Evolutionary conservation across 2,797 vertebrate genomes (phyloP), one percentile per base, ranked within the genome.

Genomic region (Platalea minor): DNA sequence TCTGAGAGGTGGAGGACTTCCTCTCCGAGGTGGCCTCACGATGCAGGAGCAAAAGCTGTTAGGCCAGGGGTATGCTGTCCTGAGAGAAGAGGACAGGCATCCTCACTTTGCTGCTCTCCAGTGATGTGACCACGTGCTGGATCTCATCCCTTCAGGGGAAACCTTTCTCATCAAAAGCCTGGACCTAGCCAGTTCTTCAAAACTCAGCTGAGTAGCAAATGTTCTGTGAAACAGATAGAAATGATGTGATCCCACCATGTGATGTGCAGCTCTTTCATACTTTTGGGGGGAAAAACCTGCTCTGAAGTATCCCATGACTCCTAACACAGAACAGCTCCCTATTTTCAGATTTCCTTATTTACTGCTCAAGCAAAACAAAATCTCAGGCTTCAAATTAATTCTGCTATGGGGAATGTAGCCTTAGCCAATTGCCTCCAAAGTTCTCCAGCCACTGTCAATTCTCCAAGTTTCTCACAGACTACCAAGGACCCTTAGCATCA

Each of bases 181-280:
- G 28, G 56, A 48, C 57, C 78, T 53, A 68, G 20, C 23, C 43
- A 69, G 43, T 33, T 89, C 57, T 77, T 70, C 23, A 86, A 73
- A 95, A 75, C 17, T 84, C 69, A 84, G 26, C 31, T 31, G 37
- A 91, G 45, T 65, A 37, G 59, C 16, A 63, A 57, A 57, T 20
- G 19, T 19, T 75, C 51, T 56, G 37, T 63, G 61, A 92, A 81
- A 83, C 54, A 93, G 72, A 88, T 67, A 59, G 69, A 83, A 94
- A 78, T 67, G 9, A 63, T 11, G 33, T 29, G 76, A 91, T 70
- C 54, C 39, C 70, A 89, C 69, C 65, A 39, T 6, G 25, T 39
- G 73, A 50, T 74, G 45, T 91, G 35, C 50, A 75, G 64, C 37
- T 77, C 53, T 80, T 93, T 77, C 41, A 41, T 53, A 29, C 46